phyloP scores from a whole-genome alignment of 2,888 invertebrate species.

The Orthonychiurus folsomi region DNA sequence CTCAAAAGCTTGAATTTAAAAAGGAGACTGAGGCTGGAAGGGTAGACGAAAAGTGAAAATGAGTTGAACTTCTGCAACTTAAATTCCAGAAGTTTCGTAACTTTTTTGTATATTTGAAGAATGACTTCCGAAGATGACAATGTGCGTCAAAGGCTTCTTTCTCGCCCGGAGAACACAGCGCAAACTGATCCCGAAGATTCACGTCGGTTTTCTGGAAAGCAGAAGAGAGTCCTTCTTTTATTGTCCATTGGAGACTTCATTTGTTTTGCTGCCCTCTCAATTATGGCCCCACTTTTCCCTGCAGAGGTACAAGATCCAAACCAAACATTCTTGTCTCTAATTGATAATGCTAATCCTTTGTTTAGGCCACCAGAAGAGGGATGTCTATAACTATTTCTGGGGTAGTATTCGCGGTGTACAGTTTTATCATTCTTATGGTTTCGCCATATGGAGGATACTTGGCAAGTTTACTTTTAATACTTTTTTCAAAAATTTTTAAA shows the following conservation, averaged over 20 bases:
- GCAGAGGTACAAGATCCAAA: too few species aligned
- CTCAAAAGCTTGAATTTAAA: too few species aligned
- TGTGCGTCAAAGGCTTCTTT: neutral
- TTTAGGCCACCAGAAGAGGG: neutral
- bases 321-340: too few species aligned
- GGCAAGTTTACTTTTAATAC: neutral
- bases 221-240: neutral
- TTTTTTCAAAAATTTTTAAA: neutral
- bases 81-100: too few species aligned
- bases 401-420: neutral
- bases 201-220: neutral
- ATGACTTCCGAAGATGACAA: neutral
- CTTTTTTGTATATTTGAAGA: too few species aligned
- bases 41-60: too few species aligned
- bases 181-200: neutral
- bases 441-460: neutral
- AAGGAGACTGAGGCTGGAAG: too few species aligned
- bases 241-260: neutral
- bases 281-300: neutral
- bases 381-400: neutral
- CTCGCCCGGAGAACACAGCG: neutral
- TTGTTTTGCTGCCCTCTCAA: neutral
- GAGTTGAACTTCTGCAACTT: too few species aligned
- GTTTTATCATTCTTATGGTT: neutral
- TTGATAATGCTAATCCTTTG: too few species aligned